Evolutionary conservation across 1,140 invertebrate genomes (phyloP).

Genomic region (Mylabris phalerata): DNA sequence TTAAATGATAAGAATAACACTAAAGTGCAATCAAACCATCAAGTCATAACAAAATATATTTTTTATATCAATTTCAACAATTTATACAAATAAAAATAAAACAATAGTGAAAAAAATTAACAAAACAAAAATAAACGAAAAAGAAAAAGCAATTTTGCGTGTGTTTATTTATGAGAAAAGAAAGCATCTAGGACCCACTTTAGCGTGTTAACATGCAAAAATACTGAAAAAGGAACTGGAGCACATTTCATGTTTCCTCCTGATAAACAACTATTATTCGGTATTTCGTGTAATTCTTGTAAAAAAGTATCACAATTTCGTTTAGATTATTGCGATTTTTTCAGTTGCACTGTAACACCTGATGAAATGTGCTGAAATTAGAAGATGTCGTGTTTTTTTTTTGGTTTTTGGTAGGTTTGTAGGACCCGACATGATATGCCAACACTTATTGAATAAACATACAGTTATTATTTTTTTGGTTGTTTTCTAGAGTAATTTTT

Average conservation of each 20-base stretch:
- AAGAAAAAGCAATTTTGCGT: conserved; percentile 15
- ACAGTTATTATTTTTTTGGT: conserved; percentile 1
- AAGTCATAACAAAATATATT: conserved; percentile 39
- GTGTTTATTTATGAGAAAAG: conserved; percentile 23
- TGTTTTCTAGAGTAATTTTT: conserved; percentile 26
- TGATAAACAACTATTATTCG: too few species aligned
- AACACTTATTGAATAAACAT: conserved; percentile 31
- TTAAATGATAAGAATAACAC: background rate
- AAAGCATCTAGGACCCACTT: conserved; percentile 37
- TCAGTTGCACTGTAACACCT: background rate
- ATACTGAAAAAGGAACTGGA: conserved; percentile 25
- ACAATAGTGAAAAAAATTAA: conserved; percentile 36
- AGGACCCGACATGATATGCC: conserved; percentile 36
- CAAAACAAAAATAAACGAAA: conserved; percentile 35
- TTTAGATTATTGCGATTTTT: conserved; percentile 1
- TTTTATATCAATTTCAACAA: conserved; percentile 38
- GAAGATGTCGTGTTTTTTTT: background rate
- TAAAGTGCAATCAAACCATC: conserved; percentile 32
- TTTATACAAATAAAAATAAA: conserved; percentile 39
- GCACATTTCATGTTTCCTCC: background rate
- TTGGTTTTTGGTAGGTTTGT: conserved; percentile 12
- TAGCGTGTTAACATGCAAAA: conserved; percentile 24
- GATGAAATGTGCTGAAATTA: conserved; percentile 12
- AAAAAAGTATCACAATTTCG: conserved; percentile 18
- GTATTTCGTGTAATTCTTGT: background rate